Evolutionary conservation across 2,797 vertebrate genomes (phyloP).

Genomic region (Leptatherina wallacei): DNA sequence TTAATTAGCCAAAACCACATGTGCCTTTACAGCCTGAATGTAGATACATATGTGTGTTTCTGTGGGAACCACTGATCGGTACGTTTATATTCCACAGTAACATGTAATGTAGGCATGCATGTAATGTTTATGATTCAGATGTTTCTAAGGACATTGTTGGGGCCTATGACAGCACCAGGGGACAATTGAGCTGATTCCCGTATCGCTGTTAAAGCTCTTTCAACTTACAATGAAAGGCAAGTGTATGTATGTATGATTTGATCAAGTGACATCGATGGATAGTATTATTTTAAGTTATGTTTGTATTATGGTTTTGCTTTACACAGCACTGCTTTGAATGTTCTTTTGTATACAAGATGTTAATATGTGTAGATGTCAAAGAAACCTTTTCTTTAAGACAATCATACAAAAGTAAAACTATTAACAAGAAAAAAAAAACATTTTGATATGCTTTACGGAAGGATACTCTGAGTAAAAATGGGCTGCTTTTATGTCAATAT

Average conservation of each 20-base stretch:
- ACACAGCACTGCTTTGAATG: slow-evolving; percentile 52
- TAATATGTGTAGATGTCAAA: slow-evolving; percentile 36
- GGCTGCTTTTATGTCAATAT: slow-evolving; percentile 19
- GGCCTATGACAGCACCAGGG: slow-evolving; percentile 35
- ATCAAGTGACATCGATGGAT: slow-evolving; percentile 45
- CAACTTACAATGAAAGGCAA: slow-evolving; percentile 35
- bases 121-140: slow-evolving; percentile 22
- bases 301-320: slow-evolving; percentile 65
- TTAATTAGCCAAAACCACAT: slow-evolving; percentile 58
- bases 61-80: slow-evolving; percentile 63
- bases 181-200: slow-evolving; percentile 44
- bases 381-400: slow-evolving; percentile 56
- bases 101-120: slow-evolving; percentile 19
- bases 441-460: slow-evolving; percentile 40
- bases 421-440: slow-evolving; percentile 48
- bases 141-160: slow-evolving; percentile 41
- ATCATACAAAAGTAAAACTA: slow-evolving; percentile 55
- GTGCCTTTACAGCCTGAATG: slow-evolving; percentile 58
- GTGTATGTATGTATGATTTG: slow-evolving; percentile 50
- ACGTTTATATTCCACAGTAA: slow-evolving; percentile 57
- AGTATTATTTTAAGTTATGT: slow-evolving; percentile 70
- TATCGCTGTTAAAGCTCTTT: slow-evolving; percentile 35
- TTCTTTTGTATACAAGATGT: slow-evolving; percentile 42
- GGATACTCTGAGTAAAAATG: slow-evolving; percentile 6
- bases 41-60: slow-evolving; percentile 33